These are phyloP conservation scores for Mythimna lalbum DNA, from an alignment of 2,888 invertebrate species.

Conservation along the genomic window DNA sequence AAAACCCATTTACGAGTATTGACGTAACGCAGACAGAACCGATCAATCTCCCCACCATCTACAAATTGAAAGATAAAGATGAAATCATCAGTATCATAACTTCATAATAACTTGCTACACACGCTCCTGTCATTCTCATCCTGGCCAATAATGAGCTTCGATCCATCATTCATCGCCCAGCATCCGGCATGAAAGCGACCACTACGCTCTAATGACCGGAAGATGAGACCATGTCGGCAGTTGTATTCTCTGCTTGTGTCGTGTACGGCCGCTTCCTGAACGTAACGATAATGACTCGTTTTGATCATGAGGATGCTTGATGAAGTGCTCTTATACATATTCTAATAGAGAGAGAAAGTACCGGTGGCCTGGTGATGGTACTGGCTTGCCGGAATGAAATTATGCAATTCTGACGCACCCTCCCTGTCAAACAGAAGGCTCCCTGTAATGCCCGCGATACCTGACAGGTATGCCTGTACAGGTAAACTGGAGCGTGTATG, in stretches of 20 bases:
- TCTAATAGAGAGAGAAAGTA: neutral
- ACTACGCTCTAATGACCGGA: constrained; percentile 64
- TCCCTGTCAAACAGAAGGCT: too few species aligned
- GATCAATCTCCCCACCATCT: neutral
- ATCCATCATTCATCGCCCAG: constrained; percentile 54
- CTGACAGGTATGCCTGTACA: too few species aligned
- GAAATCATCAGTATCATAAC: constrained; percentile 5
- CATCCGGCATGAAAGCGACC: constrained; percentile 57
- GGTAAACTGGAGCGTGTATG: too few species aligned
- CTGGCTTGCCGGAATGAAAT: too few species aligned
- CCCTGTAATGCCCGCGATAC: too few species aligned
- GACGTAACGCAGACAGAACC: neutral
- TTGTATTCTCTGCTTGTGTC: constrained; percentile 50
- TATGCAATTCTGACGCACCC: too few species aligned
- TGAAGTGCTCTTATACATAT: constrained; percentile 3
- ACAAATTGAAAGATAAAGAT: too few species aligned
- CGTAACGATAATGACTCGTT: constrained; percentile 60
- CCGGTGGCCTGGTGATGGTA: too few species aligned
- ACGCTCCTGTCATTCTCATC: constrained; percentile 28
- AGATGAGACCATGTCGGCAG: constrained; percentile 58
- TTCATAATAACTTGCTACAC: constrained; percentile 12
- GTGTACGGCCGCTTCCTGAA: constrained; percentile 59
- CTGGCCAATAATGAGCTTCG: constrained; percentile 45
- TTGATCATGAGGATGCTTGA: constrained; percentile 14
- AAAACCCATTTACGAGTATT: too few species aligned